phyloP scores from a whole-genome alignment of 2,888 invertebrate genomes.

The Drosophila kanekoi region DNA sequence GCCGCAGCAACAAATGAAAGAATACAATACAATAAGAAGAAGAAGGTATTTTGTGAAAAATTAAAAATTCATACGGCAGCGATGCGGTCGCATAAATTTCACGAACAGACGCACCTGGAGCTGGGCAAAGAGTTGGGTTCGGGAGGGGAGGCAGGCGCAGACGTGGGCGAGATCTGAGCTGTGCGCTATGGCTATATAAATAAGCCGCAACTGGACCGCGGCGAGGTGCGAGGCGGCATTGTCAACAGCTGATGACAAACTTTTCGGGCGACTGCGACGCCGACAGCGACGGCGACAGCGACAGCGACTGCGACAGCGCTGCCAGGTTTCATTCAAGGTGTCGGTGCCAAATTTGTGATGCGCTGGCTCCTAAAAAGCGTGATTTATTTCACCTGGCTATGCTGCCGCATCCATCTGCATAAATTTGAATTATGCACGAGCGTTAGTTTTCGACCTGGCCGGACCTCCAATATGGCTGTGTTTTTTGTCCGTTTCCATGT shows the following conservation, averaged over 20 bases:
- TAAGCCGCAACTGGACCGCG: conserved; percentile 67
- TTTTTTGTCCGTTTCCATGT: conserved; percentile 38
- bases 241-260: conserved; percentile 61
- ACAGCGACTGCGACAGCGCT: conserved; percentile 38
- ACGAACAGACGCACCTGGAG: conserved; percentile 8
- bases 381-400: conserved; percentile 59
- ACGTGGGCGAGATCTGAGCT: conserved; percentile 41
- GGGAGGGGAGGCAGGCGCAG: neutral
- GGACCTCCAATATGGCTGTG: conserved; percentile 8
- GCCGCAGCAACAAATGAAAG: conserved; percentile 27
- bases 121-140: neutral
- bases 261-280: conserved; percentile 28
- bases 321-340: conserved; percentile 63
- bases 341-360: conserved; percentile 32
- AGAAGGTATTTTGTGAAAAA: conserved; percentile 58
- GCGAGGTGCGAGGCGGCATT: conserved; percentile 54
- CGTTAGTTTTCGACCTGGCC: conserved; percentile 47
- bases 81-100: conserved; percentile 76
- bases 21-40: conserved; percentile 5
- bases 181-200: conserved; percentile 9
- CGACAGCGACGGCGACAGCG: conserved; percentile 33
- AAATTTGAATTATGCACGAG: conserved; percentile 71
- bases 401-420: conserved; percentile 65
- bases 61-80: conserved; percentile 79
- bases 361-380: conserved; percentile 49